These are phyloP conservation scores for Ctena decussata DNA, from an alignment of 2,888 invertebrate genomes.

Conservation along the genomic window DNA sequence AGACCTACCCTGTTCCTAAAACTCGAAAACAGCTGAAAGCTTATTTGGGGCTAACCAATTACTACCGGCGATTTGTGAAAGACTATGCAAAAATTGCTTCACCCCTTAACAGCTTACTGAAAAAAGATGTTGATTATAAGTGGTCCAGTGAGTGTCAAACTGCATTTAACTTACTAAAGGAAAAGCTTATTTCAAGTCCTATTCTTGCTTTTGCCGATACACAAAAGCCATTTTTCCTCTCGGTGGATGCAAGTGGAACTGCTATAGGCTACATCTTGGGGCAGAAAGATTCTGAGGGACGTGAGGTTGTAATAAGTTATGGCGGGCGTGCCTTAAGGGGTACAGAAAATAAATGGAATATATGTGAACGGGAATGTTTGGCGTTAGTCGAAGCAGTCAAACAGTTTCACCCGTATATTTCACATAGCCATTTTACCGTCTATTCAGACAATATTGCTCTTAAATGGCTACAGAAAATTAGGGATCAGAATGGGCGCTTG, in stretches of 20 bases:
- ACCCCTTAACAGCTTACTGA: constrained; percentile 54
- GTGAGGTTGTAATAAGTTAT: constrained; percentile 60
- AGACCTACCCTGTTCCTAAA: constrained; percentile 52
- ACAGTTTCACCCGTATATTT: constrained; percentile 58
- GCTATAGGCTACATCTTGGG: constrained; percentile 52
- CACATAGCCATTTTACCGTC: constrained; percentile 43
- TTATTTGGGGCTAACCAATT: constrained; percentile 55
- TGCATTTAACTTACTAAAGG: constrained; percentile 37
- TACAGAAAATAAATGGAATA: constrained; percentile 57
- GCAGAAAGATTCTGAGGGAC: constrained; percentile 39
- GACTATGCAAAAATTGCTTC: constrained; percentile 57
- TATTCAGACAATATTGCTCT: constrained; percentile 59
- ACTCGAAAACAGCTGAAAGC: constrained; percentile 37
- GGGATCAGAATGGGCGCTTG: constrained; percentile 35
- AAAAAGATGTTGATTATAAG: constrained; percentile 44
- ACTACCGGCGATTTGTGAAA: constrained; percentile 57
- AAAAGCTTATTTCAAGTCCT: constrained; percentile 28
- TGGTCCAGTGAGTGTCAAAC: constrained; percentile 56
- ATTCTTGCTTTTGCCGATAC: constrained; percentile 45
- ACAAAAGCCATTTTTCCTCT: constrained; percentile 20
- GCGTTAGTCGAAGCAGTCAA: constrained; percentile 63
- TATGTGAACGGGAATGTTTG: constrained; percentile 65
- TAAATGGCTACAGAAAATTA: constrained; percentile 40
- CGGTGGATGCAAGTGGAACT: constrained; percentile 2
- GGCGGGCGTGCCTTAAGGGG: constrained; percentile 57